Percentiles rank a stretch among this genome's conserved stretches.
These are phyloP conservation scores for Rhodeus uyekii DNA, from an alignment of 2,797 vertebrate species.

Conservation along the genomic window DNA sequence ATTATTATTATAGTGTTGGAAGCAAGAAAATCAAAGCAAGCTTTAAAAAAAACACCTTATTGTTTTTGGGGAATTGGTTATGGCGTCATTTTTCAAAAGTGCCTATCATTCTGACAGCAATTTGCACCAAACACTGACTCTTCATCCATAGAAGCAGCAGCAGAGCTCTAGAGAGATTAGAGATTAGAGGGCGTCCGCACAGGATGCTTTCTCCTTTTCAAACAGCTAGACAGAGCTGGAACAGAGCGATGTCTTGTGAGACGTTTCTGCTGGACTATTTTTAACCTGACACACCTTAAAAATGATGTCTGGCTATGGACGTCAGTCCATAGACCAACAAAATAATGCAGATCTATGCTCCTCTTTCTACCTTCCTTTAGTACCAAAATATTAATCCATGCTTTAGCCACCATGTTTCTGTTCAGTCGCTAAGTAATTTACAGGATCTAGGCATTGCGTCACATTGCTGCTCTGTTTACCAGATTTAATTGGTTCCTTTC, in stretches of 20 bases:
- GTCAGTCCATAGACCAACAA: not conserved
- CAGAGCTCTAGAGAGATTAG: not conserved
- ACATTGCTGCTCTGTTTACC: not conserved
- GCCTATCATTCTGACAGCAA: not conserved
- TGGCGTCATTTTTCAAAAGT: not conserved
- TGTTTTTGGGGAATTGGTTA: not conserved
- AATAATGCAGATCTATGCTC: not conserved
- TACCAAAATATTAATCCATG: not conserved
- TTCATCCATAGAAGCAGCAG: not conserved
- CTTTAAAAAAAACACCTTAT: not conserved
- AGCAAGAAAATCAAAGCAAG: not conserved
- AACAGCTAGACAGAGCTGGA: conserved; percentile 8
- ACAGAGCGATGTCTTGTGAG: not conserved
- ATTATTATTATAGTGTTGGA: not conserved
- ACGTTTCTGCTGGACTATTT: not conserved
- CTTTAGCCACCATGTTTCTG: not conserved
- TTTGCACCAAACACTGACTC: not conserved
- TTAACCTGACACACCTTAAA: conserved; percentile 23
- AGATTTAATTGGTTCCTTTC: not conserved
- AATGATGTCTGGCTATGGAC: not conserved
- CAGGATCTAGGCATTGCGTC: not conserved
- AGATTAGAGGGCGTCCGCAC: not conserved
- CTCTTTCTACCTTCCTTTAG: not conserved
- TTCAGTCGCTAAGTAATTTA: not conserved
- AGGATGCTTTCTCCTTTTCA: not conserved